These are phyloP conservation scores for Drosophila incognita DNA, from an alignment of 2,888 invertebrate genomes.

Conservation along the genomic window DNA sequence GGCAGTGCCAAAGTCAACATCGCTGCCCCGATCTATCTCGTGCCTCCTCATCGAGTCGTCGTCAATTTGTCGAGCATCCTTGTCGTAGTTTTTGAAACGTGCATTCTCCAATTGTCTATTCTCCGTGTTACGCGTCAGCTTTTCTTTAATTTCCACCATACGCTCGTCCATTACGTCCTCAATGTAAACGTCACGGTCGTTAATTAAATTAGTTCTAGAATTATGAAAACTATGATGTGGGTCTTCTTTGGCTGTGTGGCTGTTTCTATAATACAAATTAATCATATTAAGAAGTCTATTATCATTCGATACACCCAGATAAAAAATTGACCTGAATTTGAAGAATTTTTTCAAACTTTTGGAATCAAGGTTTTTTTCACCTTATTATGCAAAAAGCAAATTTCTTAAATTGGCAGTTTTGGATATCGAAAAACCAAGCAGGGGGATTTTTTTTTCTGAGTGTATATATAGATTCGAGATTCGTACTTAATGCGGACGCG, in stretches of 20 bases:
- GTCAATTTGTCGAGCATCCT: conserved; percentile 87
- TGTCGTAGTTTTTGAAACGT: conserved; percentile 64
- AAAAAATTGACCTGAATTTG: background rate
- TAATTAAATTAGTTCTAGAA: conserved; percentile 85
- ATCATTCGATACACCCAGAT: background rate
- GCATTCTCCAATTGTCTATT: conserved; percentile 56
- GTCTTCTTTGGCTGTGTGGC: conserved; percentile 83
- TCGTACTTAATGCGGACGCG: conserved; percentile 83
- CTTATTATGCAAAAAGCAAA: background rate
- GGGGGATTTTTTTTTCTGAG: background rate
- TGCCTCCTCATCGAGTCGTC: conserved; percentile 91
- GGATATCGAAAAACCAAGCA: background rate
- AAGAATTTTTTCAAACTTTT: background rate
- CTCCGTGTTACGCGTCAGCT: conserved; percentile 81
- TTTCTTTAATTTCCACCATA: conserved; percentile 67
- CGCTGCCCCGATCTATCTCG: conserved; percentile 92
- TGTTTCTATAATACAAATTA: conserved; percentile 74
- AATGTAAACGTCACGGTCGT: conserved; percentile 84
- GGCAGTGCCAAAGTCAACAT: conserved; percentile 86
- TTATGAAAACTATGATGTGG: conserved; percentile 84
- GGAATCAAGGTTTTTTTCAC: background rate
- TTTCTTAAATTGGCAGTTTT: background rate
- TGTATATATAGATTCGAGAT: background rate
- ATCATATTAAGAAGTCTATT: background rate
- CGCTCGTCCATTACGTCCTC: conserved; percentile 82